Evolutionary conservation across 2,113 vertebrate genomes (phyloP).

Genomic region (Nanorana parkeri): DNA sequence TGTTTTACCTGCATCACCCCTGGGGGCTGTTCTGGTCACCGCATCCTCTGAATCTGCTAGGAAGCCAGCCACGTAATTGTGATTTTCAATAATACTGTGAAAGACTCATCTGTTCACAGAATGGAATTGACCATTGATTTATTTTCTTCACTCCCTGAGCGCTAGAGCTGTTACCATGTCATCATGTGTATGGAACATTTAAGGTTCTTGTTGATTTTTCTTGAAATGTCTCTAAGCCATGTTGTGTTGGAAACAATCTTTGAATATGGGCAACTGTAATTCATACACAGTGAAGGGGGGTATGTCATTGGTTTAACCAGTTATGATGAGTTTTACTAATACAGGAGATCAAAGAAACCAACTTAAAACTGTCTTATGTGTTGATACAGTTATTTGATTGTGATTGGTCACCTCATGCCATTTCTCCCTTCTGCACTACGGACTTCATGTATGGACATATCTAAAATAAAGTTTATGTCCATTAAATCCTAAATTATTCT

Average conservation of each 20-base stretch:
- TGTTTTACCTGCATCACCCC: conserved; percentile 19
- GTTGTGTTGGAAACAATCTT: background rate
- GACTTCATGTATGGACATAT: too few relatives aligned
- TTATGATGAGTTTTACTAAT: too few relatives aligned
- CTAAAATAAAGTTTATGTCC: too few relatives aligned
- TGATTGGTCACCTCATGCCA: too few relatives aligned
- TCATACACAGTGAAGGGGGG: too few relatives aligned
- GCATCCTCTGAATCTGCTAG: conserved; percentile 23
- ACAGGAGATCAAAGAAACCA: too few relatives aligned
- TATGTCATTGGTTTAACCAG: too few relatives aligned
- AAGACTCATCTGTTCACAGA: conserved; percentile 49
- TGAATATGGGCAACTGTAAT: too few relatives aligned
- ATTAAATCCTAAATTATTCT: too few relatives aligned
- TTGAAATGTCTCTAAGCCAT: conserved; percentile 9
- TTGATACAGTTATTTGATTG: too few relatives aligned
- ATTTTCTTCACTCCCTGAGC: conserved; percentile 48
- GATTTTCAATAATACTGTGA: conserved; percentile 39
- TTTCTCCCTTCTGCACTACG: too few relatives aligned
- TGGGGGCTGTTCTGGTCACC: conserved; percentile 31
- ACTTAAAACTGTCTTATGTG: too few relatives aligned
- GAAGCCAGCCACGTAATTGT: conserved; percentile 25
- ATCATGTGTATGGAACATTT: conserved; percentile 49
- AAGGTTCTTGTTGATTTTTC: conserved; percentile 43
- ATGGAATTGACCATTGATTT: conserved; percentile 54
- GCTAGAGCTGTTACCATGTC: conserved; percentile 43